Base-by-base conservation (phyloP, 2,797 vertebrate genomes). In the Novumbra hubbsi region DNA sequence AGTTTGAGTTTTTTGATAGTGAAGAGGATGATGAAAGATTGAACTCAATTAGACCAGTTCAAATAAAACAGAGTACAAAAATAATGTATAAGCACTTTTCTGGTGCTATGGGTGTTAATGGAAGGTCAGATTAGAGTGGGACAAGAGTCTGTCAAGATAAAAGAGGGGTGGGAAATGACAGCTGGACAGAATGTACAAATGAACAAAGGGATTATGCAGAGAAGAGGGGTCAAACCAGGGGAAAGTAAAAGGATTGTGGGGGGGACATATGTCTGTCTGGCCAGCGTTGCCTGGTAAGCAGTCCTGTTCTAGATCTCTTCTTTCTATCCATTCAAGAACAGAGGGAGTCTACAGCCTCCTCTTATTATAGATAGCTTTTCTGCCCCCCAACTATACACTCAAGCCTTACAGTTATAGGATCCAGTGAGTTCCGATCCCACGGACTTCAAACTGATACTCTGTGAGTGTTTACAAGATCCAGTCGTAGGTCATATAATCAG, bases 131-230 rank as follows among this genome's bases (percentile, higher is more conserved):
- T 82, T 67, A 71, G n/a, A 76, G 72, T 2, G 1, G 34, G 32
- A 74, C 73, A 78, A 85, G 78, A 84, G 70, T 69, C 62, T 73
- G 55, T 72, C 63, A 76, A 75, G 80, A 79, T 72, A 70, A 76
- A 76, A 75, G 77, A 72, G 68, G 49, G 41, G 64, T 69, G 28
- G 73, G 72, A 78, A 75, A 62, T 66, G 75, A 82, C 85, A 90
- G 88, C 90, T 88, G 88, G 85, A 57, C 55, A 57, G n/a, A 80
- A 57, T 2, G 15, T n/a, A 52, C 74, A 90, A 89, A 85, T 84
- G 80, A 88, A 87, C 84, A 78, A 77, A 71, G 60, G 82, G 80
- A 86, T 89, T 90, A 79, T 82, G 63, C 62, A 57, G 73, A 72
- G 69, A 9, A 21, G 52, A 8, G 80, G 80, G 65, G 82, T 78